Evolutionary conservation across 2,797 vertebrate genomes (phyloP).

Genomic region (Rallus crepitans): DNA sequence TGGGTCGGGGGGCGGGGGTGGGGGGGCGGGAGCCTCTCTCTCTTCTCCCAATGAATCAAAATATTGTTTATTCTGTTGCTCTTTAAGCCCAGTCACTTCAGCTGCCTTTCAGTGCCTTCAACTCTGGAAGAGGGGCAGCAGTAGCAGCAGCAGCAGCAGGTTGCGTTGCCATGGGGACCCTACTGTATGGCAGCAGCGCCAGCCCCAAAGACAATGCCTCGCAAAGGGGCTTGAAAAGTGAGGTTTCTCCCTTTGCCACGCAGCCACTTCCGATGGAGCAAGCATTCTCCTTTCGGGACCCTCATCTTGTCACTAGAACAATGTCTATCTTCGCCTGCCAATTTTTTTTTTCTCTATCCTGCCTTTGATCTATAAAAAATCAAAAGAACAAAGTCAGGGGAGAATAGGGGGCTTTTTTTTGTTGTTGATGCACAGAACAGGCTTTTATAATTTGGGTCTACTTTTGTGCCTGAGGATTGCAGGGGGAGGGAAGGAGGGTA

Average conservation of each 20-base stretch:
- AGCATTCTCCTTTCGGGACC: slow-evolving; percentile 85
- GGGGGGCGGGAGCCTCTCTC: slow-evolving; percentile 64
- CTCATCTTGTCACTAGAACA: slow-evolving; percentile 90
- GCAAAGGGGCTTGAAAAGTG: slow-evolving; percentile 77
- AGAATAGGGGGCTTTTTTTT: slow-evolving; percentile 68
- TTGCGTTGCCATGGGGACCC: slow-evolving; percentile 87
- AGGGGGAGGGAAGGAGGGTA: slow-evolving; percentile 17
- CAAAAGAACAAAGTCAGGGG: slow-evolving; percentile 88
- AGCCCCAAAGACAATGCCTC: slow-evolving; percentile 82
- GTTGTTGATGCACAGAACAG: slow-evolving; percentile 74
- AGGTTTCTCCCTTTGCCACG: slow-evolving; percentile 81
- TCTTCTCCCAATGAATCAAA: slow-evolving; percentile 92
- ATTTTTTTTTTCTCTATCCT: slow-evolving; percentile 74
- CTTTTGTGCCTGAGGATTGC: slow-evolving; percentile 53
- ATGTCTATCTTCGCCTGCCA: slow-evolving; percentile 88
- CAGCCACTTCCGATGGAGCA: slow-evolving; percentile 90
- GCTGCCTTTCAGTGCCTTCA: slow-evolving; percentile 87
- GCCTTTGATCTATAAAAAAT: slow-evolving; percentile 93
- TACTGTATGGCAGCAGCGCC: slow-evolving; percentile 81
- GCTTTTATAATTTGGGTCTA: slow-evolving; percentile 72
- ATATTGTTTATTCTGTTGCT: slow-evolving; percentile 92
- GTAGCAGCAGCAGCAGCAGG: slow-evolving; percentile 82
- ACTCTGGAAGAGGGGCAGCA: slow-evolving; percentile 84
- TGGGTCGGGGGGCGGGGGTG: slow-evolving; percentile 58
- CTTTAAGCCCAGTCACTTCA: slow-evolving; percentile 87